These are phyloP conservation scores for Euspilapteryx auroguttella DNA, from an alignment of 2,888 invertebrate genomes.

Conservation along the genomic window DNA sequence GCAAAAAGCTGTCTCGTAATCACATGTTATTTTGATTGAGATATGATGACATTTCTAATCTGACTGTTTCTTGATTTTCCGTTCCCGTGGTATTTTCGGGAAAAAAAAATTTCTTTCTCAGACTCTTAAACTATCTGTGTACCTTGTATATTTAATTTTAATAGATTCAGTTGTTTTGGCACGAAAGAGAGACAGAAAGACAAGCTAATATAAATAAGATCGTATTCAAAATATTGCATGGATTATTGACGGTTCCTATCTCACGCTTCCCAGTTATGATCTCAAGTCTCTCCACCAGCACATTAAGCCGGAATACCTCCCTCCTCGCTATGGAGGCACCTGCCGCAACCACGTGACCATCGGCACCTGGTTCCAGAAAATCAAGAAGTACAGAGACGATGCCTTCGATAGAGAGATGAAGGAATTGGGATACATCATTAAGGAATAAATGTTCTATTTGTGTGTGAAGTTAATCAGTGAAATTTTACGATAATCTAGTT, in stretches of 20 bases:
- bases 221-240: no score
- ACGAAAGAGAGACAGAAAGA: no score
- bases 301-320: slow-evolving; percentile 25
- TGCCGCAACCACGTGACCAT: slow-evolving; percentile 58
- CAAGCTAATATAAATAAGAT: no score
- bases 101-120: no score
- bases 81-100: no score
- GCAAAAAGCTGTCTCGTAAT: no score
- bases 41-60: no score
- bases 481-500: background rate
- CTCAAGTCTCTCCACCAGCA: slow-evolving; percentile 36
- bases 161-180: no score
- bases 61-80: no score
- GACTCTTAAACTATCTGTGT: no score
- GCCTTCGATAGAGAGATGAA: slow-evolving; percentile 65
- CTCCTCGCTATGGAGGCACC: slow-evolving; percentile 36
- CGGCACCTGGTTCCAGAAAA: slow-evolving; percentile 62
- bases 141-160: no score
- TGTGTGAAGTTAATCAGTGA: background rate
- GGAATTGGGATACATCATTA: slow-evolving; percentile 64
- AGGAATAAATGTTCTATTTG: slow-evolving; percentile 27
- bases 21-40: no score
- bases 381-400: slow-evolving; percentile 42
- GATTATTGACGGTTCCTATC: background rate
- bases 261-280: slow-evolving; percentile 13